phyloP scores from a whole-genome alignment of 1,140 invertebrate species.

The Saxidomus purpurata region DNA sequence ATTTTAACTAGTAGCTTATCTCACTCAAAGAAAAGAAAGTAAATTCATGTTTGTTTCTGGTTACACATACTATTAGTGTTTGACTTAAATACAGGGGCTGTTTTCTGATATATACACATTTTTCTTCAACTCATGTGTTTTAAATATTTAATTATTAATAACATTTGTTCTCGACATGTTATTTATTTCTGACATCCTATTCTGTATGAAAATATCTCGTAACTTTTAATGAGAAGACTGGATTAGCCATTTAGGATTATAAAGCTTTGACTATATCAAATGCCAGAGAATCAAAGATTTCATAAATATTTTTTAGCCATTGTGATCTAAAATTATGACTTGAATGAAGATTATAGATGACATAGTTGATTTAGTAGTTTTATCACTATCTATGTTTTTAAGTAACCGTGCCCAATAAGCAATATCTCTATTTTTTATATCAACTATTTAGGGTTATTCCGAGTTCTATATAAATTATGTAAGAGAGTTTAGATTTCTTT shows the following conservation, averaged over 20 bases:
- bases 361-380: background rate
- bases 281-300: background rate
- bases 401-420: constrained; percentile 41
- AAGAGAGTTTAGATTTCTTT: constrained; percentile 1
- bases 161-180: background rate
- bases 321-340: background rate
- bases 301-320: constrained; percentile 36
- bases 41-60: background rate
- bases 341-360: background rate
- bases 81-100: background rate
- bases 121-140: background rate
- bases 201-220: constrained; percentile 26
- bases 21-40: background rate
- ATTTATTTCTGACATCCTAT: constrained; percentile 29
- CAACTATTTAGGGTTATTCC: background rate
- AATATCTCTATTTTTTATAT: constrained; percentile 32
- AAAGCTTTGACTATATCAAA: constrained; percentile 10
- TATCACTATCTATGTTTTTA: background rate
- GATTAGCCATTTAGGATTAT: background rate
- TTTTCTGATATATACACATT: background rate
- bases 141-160: constrained; percentile 49
- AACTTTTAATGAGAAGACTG: background rate
- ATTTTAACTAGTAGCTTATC: background rate
- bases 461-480: constrained; percentile 15
- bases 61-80: background rate